Base-by-base conservation (phyloP, 1,140 invertebrate genomes). In the Tetramorium simillimum region DNA sequence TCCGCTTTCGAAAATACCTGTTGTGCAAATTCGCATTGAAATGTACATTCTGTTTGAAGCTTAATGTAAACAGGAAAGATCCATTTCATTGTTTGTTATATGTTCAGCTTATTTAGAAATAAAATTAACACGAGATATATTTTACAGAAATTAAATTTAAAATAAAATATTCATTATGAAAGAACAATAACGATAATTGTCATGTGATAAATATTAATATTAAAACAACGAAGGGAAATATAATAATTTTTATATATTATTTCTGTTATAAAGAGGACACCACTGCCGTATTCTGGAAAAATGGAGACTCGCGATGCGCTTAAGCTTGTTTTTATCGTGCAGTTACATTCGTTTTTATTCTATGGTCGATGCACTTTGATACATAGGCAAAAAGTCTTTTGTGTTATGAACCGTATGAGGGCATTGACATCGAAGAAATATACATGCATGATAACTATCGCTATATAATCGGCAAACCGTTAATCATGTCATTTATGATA, bases 1-100 rank as follows among this genome's bases (percentile, higher is more conserved):
- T 96, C 95, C 0, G 97, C 97, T 89, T 96, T 96, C 0, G 96
- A 96, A 93, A 97, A 97, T 58, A 97, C 97, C 97, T 97, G 93
- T 1, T 58, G 21, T 73, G 65, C 40, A 28, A 58, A 69, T 24
- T 88, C 12, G n/a, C 9, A 76, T 72, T 80, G 69, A 18, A 53
- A 51, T 63, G 51, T 82, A 69, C 9, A 7, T 69, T 40, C 3
- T 21, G 43, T 43, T 53, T 21, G 12, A 60, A 46, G 16, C 14
- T 51, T 18, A 24, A 72, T 4, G 46, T 72, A 6, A 49, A 37
- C 18, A 21, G 60, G 18, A 21, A 46, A 51, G 14, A 51, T 80
- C 16, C 1, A 51, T 51, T 24, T 46, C 2, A 16, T 24, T 24
- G 14, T 37, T 65, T 18, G 4, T 78, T 16, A n/a, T 65, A 37